Evolutionary conservation across 2,113 vertebrate genomes (phyloP).

Genomic region (Arvicanthis niloticus): DNA sequence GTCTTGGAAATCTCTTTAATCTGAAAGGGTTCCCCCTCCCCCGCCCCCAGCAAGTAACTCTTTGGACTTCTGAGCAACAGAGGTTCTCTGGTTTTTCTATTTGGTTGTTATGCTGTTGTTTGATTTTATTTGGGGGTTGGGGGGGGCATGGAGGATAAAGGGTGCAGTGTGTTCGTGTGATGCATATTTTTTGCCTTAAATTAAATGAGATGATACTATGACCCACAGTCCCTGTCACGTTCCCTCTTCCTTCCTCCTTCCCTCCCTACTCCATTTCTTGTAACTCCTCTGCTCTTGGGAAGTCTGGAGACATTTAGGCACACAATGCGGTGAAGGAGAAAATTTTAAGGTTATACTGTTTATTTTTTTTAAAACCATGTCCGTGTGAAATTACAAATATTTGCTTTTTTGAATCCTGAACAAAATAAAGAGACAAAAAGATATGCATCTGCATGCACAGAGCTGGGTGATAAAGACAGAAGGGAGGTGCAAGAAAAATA

Average conservation of each 20-base stretch:
- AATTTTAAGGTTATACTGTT: neutral
- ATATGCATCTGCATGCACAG: neutral
- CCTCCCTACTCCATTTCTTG: neutral
- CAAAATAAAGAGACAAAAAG: constrained; percentile 54
- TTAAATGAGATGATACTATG: constrained; percentile 34
- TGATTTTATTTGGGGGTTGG: neutral
- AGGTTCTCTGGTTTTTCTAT: neutral
- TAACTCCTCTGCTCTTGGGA: neutral
- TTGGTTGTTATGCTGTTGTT: neutral
- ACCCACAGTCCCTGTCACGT: neutral
- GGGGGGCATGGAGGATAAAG: neutral
- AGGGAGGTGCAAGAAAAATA: constrained; percentile 6
- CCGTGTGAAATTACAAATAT: constrained; percentile 10
- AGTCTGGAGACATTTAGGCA: constrained; percentile 8
- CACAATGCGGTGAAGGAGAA: neutral
- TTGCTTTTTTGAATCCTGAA: neutral
- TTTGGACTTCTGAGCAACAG: constrained; percentile 22
- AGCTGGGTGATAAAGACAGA: neutral
- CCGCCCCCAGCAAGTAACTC: constrained; percentile 39
- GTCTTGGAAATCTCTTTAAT: constrained; percentile 64
- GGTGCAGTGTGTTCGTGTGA: neutral
- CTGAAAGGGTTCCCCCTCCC: constrained; percentile 6
- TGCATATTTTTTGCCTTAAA: constrained; percentile 16
- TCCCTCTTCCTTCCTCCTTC: too few relatives aligned
- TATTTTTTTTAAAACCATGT: constrained; percentile 9